phyloP scores from a whole-genome alignment of 2,113 vertebrate genomes.

The Myotis lucifugus region DNA sequence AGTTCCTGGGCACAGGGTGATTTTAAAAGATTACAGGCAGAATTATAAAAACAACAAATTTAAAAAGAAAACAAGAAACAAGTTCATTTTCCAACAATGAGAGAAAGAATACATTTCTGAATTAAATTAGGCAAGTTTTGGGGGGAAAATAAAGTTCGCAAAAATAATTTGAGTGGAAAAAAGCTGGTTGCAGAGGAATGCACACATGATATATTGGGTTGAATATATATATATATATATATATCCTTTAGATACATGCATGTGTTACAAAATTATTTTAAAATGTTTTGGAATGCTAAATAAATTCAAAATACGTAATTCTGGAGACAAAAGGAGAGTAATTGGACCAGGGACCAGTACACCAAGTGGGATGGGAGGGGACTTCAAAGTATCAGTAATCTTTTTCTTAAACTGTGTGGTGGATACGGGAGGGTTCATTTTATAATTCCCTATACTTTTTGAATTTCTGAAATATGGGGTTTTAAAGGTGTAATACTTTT shows the following conservation, averaged over 20 bases:
- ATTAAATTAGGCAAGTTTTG: background rate
- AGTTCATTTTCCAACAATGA: background rate
- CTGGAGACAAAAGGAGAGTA: background rate
- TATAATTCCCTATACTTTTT: background rate
- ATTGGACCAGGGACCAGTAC: background rate
- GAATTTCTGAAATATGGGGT: background rate
- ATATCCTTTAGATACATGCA: background rate
- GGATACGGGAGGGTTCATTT: background rate
- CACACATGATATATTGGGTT: background rate
- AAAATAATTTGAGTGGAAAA: background rate
- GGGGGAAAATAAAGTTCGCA: background rate
- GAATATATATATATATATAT: background rate
- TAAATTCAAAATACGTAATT: slow-evolving; percentile 31
- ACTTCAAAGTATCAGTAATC: background rate
- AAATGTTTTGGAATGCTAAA: background rate
- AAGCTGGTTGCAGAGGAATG: background rate
- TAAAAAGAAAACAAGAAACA: background rate
- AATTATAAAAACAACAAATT: background rate
- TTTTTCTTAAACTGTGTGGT: background rate
- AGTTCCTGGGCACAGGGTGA: background rate
- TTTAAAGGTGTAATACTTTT: background rate
- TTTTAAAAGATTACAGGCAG: background rate
- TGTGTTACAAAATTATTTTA: background rate
- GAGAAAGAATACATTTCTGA: background rate
- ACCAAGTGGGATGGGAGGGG: background rate